Percentiles rank a stretch among this genome's conserved stretches.
These are phyloP conservation scores for Eilema caniola DNA, from an alignment of 2,888 invertebrate species.

Conservation along the genomic window DNA sequence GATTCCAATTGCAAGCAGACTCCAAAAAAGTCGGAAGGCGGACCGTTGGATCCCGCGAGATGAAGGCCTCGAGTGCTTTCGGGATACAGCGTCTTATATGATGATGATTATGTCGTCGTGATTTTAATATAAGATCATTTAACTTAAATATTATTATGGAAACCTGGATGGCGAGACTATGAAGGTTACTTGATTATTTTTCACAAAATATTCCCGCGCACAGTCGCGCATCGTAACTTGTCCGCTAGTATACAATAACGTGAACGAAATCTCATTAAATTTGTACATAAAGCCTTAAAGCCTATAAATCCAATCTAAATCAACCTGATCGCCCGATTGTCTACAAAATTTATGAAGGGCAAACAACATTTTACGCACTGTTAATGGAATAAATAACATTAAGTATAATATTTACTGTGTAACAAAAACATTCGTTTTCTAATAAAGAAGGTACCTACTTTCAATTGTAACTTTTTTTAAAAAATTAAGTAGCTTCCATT, in stretches of 20 bases:
- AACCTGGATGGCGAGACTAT: too few species aligned
- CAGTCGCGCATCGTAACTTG: neutral
- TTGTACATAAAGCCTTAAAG: slow-evolving; percentile 3
- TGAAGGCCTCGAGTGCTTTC: too few species aligned
- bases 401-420: slow-evolving; percentile 16
- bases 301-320: slow-evolving; percentile 13
- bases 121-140: too few species aligned
- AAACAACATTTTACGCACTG: slow-evolving; percentile 5
- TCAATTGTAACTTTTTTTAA: neutral
- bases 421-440: slow-evolving; percentile 14
- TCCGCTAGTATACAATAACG: neutral
- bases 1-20: too few species aligned
- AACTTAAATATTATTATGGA: too few species aligned
- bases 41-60: too few species aligned
- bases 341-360: slow-evolving; percentile 28
- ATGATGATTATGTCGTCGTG: too few species aligned
- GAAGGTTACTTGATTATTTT: neutral
- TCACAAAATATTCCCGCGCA: neutral
- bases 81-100: too few species aligned
- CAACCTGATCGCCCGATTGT: slow-evolving; percentile 24
- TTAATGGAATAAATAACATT: slow-evolving; percentile 12
- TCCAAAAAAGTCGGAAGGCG: too few species aligned
- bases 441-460: neutral
- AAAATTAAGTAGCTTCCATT: neutral
- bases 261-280: neutral